Conservation (phyloP, 2,113 vertebrate genomes). For the Dryoscopus gambensis region DNA sequence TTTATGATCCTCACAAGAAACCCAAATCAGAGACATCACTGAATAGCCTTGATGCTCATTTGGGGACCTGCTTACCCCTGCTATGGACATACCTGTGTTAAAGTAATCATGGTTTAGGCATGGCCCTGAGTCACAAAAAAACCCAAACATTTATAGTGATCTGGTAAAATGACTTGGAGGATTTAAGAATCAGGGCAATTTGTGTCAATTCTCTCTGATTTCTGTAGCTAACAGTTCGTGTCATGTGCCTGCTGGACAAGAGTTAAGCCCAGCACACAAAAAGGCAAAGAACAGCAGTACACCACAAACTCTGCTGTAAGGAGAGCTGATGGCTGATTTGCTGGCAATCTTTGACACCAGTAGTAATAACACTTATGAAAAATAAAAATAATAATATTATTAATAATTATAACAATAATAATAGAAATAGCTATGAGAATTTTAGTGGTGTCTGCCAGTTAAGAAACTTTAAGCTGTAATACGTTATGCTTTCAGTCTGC, state of each 20-base stretch:
- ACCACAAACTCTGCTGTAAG: neutral
- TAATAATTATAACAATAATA: too few relatives aligned
- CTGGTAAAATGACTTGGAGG: neutral
- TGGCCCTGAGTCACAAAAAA: neutral
- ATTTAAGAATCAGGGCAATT: neutral
- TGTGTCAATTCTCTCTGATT: neutral
- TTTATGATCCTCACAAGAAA: neutral
- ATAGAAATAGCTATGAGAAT: neutral
- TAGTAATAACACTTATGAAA: neutral
- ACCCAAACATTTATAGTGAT: neutral
- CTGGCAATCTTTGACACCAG: neutral
- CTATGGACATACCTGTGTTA: neutral
- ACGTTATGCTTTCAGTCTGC: neutral
- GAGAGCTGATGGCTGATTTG: neutral
- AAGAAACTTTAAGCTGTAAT: neutral
- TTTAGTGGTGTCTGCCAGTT: neutral
- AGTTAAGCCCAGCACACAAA: neutral
- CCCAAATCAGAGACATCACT: neutral
- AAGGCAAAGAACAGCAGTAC: neutral
- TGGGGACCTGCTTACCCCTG: neutral
- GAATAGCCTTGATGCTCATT: fast-evolving
- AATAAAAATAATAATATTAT: too few relatives aligned
- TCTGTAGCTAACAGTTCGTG: neutral
- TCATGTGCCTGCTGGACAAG: neutral
- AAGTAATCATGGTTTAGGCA: neutral